Evolutionary conservation across 1,140 invertebrate species (phyloP), one percentile per base, ranked within the genome.

Genomic region (Pachypeltis micranthus): DNA sequence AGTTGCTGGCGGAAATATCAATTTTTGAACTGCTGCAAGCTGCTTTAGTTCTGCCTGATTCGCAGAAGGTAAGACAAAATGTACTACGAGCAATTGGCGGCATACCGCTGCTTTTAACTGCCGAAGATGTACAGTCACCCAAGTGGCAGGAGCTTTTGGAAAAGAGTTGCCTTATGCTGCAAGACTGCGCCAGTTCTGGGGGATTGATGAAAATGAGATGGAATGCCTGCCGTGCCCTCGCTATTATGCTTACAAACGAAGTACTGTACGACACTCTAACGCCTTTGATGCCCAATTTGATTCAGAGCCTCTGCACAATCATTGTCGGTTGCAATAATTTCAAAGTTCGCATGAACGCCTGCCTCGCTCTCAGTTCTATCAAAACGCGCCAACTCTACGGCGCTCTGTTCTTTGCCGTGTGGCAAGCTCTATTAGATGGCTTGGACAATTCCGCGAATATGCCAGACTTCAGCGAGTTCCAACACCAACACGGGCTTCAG

Each of bases 361-460:
- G 63, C 57, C 19, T 26, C n/a, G 66, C 66, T 26, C 23, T 67
- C n/a, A 44, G 57, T 27, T 23, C 29, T 28, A 61, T 65, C 12
- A 47, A 44, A 56, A n/a, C 34, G 25, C 51, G 66, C 29, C 19
- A 12, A 27, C 21, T 62, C 24, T 67, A 59, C 51, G 44, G 63
- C 1, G 21, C 29, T 26, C 57, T 47, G 28, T 67, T 60, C 34
- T 26, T 27, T 28, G 28, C 27, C 58, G 63, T 65, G 16, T 64
- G 60, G 60, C 29, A 24, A 29, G 39, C 66, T 21, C 31, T 67
- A 16, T 44, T 67, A 2, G 66, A 67, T 56, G 66, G 66, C 3
- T 54, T 67, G 34, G 66, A 67, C 27, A 67, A 67, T 61, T 47
- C 66, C 62, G 47, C 44, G 12, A 67, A 67, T 39, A 65, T 67